A percentile compares a stretch with the other conserved stretches of the same genome.
Evolutionary conservation across 2,113 vertebrate genomes (phyloP).

Genomic region (Asarcornis scutulata): DNA sequence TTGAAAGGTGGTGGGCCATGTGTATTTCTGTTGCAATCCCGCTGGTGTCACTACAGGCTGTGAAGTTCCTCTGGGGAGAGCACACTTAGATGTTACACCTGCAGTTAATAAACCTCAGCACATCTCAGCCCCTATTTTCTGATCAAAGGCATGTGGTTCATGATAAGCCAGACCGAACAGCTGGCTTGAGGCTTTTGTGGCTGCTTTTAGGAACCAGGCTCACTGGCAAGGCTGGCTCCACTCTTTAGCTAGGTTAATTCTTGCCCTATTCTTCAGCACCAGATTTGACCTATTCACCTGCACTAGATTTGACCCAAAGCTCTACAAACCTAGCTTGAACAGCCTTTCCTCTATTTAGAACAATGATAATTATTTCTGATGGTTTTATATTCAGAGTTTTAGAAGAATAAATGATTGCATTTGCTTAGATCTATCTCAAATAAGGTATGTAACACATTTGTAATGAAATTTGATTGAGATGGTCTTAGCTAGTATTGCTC

Average conservation of each 20-base stretch:
- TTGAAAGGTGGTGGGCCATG: neutral
- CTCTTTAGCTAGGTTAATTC: neutral
- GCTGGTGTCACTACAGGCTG: slow-evolving; percentile 2
- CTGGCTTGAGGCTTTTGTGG: neutral
- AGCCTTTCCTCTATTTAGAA: neutral
- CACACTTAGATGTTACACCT: neutral
- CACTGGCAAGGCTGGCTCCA: neutral
- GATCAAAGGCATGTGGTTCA: neutral
- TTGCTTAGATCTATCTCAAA: neutral
- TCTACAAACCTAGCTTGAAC: neutral
- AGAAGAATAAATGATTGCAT: neutral
- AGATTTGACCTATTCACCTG: neutral
- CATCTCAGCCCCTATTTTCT: neutral
- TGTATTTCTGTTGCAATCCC: neutral
- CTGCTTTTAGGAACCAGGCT: neutral
- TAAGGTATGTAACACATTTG: slow-evolving; percentile 6
- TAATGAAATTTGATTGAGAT: neutral
- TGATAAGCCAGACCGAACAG: neutral
- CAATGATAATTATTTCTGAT: neutral
- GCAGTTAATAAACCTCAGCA: slow-evolving; percentile 26
- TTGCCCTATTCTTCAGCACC: neutral
- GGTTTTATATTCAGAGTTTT: neutral
- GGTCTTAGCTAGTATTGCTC: slow-evolving; percentile 1
- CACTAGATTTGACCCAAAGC: neutral
- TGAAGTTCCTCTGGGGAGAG: neutral